Base-by-base conservation (phyloP, 2,797 vertebrate genomes). In the Enteromius trimaculatus region DNA sequence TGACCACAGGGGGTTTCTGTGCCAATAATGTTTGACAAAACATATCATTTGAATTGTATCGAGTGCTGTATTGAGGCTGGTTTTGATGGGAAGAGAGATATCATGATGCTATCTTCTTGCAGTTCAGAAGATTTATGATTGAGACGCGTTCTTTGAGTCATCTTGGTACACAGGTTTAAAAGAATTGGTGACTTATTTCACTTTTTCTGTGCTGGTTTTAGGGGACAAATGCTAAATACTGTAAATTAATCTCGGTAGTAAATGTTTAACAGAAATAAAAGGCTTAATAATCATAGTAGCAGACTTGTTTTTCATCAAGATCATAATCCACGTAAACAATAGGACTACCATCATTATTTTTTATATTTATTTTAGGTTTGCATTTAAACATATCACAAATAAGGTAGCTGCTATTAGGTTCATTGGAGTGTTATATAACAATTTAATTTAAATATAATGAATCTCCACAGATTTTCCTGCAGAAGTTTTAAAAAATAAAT, bases 31-130 rank as follows among this genome's bases (percentile, higher is more conserved):
- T 55, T 65, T 77, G 62, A 58, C 37, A 60, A 83, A 70, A 64
- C 75, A 37, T 69, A 82, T 31, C 1, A 77, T 77, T 83, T 83
- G 37, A 47, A 68, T 21, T n/a, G 62, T 77, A 42, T 62, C 29
- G 58, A 77, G 58, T 64, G 58, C 26, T 69, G 23, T 47, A 37
- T 77, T 42, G 23, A 70, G 42, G 44, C 64, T 23, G 7, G 21
- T 65, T 17, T 51, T 39, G 49, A 75, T 21, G 6, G 11, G 4
- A 31, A 68, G 7, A 31, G 14, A 29, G 49, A 53, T 55, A 42
- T 66, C 17, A 23, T 9, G 14, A 77, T 0, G 6, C 0, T 55
- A 17, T 64, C 4, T n/a, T 64, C 17, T n/a, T 65, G 19, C 6
- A 6, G 51, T 55, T 21, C 5, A n/a, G 26, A 51, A 8, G 11